Conservation (phyloP, 1,140 invertebrate species). For the Cephus cinctus region DNA sequence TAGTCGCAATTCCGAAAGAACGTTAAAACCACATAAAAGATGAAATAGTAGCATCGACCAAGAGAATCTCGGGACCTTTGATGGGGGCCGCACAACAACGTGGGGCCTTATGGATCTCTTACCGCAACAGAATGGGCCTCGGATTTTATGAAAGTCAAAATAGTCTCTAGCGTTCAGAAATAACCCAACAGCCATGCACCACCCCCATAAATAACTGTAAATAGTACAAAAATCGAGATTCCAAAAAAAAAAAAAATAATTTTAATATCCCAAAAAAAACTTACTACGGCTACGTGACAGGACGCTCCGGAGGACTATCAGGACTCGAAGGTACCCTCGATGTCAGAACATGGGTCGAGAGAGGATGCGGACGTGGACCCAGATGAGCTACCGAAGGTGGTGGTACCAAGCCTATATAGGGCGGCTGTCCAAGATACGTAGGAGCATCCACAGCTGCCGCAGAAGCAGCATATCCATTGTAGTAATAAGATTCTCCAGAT, state of each 20-base stretch:
- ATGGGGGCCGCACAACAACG: slow-evolving; percentile 7
- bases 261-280: slow-evolving; percentile 14
- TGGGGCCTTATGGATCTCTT: neutral
- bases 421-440: slow-evolving; percentile 32
- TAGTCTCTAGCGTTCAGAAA: too few species aligned
- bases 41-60: slow-evolving; percentile 28
- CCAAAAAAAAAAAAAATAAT: neutral
- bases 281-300: slow-evolving; percentile 35
- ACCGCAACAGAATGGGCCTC: too few species aligned
- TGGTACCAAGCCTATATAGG: slow-evolving; percentile 29
- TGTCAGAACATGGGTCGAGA: slow-evolving; percentile 20
- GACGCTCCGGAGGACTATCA: slow-evolving; percentile 30
- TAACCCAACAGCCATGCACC: too few species aligned
- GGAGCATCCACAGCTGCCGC: slow-evolving; percentile 23
- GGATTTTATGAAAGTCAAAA: too few species aligned
- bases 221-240: neutral
- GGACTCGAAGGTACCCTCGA: slow-evolving; percentile 25
- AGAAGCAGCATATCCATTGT: slow-evolving; percentile 16
- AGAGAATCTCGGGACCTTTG: slow-evolving; percentile 17
- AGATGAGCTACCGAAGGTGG: slow-evolving; percentile 19
- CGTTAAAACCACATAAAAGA: slow-evolving; percentile 32
- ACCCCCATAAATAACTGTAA: too few species aligned
- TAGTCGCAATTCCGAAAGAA: slow-evolving; percentile 20
- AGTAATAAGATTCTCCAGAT: slow-evolving; percentile 14
- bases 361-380: slow-evolving; percentile 19